phyloP scores from a whole-genome alignment of 2,113 vertebrate species.

The Mirounga angustirostris region DNA sequence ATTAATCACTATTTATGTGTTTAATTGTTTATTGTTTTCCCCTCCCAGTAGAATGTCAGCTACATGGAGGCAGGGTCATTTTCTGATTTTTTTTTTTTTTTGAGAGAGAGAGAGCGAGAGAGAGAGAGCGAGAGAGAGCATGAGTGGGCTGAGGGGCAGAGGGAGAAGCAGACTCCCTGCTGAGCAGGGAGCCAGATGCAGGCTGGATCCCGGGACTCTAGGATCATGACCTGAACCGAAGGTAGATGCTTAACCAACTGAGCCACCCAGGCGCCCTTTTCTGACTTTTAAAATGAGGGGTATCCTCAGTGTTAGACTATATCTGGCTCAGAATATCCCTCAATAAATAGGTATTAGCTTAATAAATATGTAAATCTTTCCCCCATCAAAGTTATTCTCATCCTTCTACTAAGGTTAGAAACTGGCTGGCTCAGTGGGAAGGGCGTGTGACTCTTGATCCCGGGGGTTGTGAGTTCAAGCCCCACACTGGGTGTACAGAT shows the following conservation, averaged over 20 bases:
- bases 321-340: not conserved
- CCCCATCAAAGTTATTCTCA: not conserved
- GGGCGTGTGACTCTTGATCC: not conserved
- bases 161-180: not conserved
- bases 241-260: not conserved
- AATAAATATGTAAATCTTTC: not conserved
- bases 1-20: not conserved
- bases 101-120: not conserved
- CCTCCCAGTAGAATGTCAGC: not conserved
- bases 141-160: not conserved
- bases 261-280: not conserved
- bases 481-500: not conserved
- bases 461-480: not conserved
- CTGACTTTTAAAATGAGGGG: not conserved
- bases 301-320: not conserved
- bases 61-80: not conserved
- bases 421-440: not conserved
- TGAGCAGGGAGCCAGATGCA: not conserved
- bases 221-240: not conserved
- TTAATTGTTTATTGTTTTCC: not conserved
- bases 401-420: slow-evolving; percentile 1
- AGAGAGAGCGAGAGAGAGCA: not conserved
- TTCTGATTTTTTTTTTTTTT: not conserved
- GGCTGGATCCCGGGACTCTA: not conserved
- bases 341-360: not conserved